Evolutionary conservation across 2,888 invertebrate species (phyloP).

Genomic region (Parascotia fuliginaria): DNA sequence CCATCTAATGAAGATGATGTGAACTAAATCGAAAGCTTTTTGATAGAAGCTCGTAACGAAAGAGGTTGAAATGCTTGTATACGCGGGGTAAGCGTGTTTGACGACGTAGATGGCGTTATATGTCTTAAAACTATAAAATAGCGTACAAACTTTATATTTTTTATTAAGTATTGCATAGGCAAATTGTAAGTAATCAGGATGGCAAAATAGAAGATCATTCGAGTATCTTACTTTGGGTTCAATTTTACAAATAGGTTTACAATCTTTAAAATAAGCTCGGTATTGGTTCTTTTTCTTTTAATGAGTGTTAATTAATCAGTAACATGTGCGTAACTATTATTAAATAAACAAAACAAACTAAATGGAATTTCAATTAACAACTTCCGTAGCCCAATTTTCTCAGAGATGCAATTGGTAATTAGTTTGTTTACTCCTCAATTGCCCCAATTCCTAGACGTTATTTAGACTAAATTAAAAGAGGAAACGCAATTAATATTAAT

Average conservation of each 20-base stretch:
- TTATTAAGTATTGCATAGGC: no score
- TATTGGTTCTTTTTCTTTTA: no score
- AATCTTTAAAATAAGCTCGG: no score
- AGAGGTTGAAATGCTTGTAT: no score
- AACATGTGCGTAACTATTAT: not conserved
- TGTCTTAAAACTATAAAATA: not conserved
- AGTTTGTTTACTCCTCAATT: conserved; percentile 37
- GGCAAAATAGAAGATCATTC: no score
- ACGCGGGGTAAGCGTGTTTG: not conserved
- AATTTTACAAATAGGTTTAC: no score
- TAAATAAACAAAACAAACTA: not conserved
- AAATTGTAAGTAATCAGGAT: no score
- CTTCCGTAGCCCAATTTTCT: conserved; percentile 9
- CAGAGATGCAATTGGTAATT: conserved; percentile 20
- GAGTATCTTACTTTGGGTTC: no score
- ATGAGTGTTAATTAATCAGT: no score
- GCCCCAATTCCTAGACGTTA: conserved; percentile 32
- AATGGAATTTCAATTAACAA: conserved; percentile 21
- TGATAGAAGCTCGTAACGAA: not conserved
- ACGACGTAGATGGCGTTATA: conserved; percentile 24
- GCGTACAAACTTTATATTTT: not conserved
- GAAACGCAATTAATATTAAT: conserved; percentile 46
- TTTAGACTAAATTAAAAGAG: conserved; percentile 38
- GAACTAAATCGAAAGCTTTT: conserved; percentile 1
- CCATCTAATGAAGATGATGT: conserved; percentile 18